Conservation (phyloP, 2,888 invertebrate species). For the Lordiphosa fenestrarum region DNA sequence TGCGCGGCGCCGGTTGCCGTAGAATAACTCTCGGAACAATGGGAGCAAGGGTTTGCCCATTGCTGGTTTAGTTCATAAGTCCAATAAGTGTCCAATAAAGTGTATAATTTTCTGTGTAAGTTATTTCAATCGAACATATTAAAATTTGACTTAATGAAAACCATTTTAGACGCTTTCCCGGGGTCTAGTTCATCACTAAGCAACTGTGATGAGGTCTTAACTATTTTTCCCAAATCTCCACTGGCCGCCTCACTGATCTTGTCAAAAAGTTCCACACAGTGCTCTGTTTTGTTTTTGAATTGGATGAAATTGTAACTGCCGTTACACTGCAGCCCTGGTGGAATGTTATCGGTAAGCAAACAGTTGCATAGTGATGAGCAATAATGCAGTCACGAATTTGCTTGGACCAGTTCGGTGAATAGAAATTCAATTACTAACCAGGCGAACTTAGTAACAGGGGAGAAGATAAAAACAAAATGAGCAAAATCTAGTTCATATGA, state of each 20-base stretch:
- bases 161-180: constrained; percentile 44
- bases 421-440: too few relatives aligned
- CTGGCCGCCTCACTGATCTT: constrained; percentile 35
- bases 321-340: constrained; percentile 36
- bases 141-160: constrained; percentile 51
- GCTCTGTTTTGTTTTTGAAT: constrained; percentile 18
- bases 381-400: too few relatives aligned
- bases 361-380: neutral
- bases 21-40: too few relatives aligned
- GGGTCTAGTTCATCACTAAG: constrained; percentile 33
- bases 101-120: constrained; percentile 11
- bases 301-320: constrained; percentile 25
- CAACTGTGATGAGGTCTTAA: constrained; percentile 33
- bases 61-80: constrained; percentile 14
- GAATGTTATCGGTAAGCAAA: constrained; percentile 12
- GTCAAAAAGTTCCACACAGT: constrained; percentile 54
- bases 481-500: too few relatives aligned
- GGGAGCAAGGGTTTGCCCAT: too few relatives aligned
- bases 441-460: too few relatives aligned
- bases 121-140: constrained; percentile 4
- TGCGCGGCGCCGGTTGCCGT: too few relatives aligned
- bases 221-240: constrained; percentile 27
- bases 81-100: constrained; percentile 18
- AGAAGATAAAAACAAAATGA: too few relatives aligned
- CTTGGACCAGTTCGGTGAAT: too few relatives aligned